These are phyloP conservation scores for Benthosema pterotum DNA, from an alignment of 2,797 vertebrate genomes.

Conservation along the genomic window DNA sequence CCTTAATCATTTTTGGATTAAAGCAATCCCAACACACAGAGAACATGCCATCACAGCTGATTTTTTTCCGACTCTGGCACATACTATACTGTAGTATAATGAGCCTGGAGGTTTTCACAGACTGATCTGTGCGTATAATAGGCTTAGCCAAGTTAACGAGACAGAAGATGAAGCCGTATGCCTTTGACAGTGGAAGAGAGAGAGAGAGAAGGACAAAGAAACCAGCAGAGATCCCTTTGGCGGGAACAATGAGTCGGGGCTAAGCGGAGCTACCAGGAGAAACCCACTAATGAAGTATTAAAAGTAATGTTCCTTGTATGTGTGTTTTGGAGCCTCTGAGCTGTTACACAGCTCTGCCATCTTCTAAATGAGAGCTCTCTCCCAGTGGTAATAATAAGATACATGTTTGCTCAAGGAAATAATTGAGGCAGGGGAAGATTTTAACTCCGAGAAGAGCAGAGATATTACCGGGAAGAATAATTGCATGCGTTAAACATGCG, in stretches of 20 bases:
- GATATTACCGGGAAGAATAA: conserved; percentile 9
- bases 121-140: conserved; percentile 48
- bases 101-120: conserved; percentile 43
- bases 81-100: conserved; percentile 40
- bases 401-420: conserved; percentile 24
- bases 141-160: conserved; percentile 50
- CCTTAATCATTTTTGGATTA: conserved; percentile 35
- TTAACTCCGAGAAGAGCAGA: conserved; percentile 8
- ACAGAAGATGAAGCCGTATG: conserved; percentile 50
- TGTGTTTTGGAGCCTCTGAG: conserved; percentile 24
- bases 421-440: conserved; percentile 28
- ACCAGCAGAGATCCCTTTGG: conserved; percentile 41
- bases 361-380: conserved; percentile 19
- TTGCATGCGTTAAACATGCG: neutral
- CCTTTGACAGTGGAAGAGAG: conserved; percentile 33
- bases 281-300: conserved; percentile 47
- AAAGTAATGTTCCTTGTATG: conserved; percentile 37
- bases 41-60: conserved; percentile 34
- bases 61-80: conserved; percentile 29
- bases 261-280: conserved; percentile 23
- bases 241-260: conserved; percentile 46
- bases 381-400: conserved; percentile 20
- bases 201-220: conserved; percentile 29
- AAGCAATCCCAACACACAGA: conserved; percentile 43
- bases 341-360: conserved; percentile 6